Base-by-base conservation (phyloP, 2,797 vertebrate genomes). In the Artibeus jamaicensis region DNA sequence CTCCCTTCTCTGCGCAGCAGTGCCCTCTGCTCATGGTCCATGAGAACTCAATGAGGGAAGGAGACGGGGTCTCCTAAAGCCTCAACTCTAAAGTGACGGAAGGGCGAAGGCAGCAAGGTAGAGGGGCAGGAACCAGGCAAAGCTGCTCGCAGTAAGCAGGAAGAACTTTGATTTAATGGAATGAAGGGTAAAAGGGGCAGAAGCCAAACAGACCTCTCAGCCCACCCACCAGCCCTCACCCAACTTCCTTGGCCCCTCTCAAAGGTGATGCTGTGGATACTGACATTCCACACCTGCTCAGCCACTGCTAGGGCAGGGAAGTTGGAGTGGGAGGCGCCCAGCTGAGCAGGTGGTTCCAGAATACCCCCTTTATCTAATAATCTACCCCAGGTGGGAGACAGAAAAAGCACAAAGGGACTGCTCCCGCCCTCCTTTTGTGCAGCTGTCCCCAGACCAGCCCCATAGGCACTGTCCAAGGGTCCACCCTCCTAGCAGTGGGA, bases 121-220 rank as follows among this genome's bases (percentile, higher is more conserved):
- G 42, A 59, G 50, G 62, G 55, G 14, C 71, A 89, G 77, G 81
- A 93, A 94, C 39, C 21, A 93, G 86, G 59, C 44, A 0, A 46
- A 48, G 57, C 12, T 2, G 18, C 39, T 9, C 11, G 37, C 29
- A 2, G 86, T 65, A 32, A 79, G 8, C 73, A 53, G 85, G 84
- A 97, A 89, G 97, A 98, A 59, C 21, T 70, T n/a, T 71, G 81
- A 78, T 98, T 99, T 98, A 98, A 98, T 98, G 94, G 86, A 97
- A 97, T 86, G 82, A 96, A 96, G 73, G 91, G 82, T 93, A 92
- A 93, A 76, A 53, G 79, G 88, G 90, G 93, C 67, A 14, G 94
- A 96, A 59, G 95, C 92, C 94, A 68, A 76, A 86, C 71, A 77
- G 53, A 93, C 3, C 46, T 96, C 91, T 88, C 42, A 19, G 59